These are phyloP conservation scores for Microctenopoma stevenorrisi DNA, from an alignment of 2,797 vertebrate species.

Conservation along the genomic window DNA sequence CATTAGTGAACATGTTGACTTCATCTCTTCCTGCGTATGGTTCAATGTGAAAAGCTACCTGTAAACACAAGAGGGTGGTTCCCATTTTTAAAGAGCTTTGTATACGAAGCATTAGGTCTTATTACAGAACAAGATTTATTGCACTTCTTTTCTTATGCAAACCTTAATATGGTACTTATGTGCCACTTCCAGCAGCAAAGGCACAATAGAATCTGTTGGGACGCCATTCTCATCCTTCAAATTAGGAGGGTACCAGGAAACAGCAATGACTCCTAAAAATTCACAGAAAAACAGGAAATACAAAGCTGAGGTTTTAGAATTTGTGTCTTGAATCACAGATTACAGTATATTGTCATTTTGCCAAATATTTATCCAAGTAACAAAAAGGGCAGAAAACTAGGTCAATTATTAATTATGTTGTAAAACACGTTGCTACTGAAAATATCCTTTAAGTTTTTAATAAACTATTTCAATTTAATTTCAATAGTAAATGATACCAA, in stretches of 20 bases:
- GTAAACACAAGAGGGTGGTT: conserved; percentile 32
- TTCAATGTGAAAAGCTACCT: conserved; percentile 96
- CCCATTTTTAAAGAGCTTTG: neutral
- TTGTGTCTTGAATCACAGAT: too few species aligned
- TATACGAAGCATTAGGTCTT: neutral
- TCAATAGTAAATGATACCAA: too few species aligned
- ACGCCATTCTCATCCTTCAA: conserved; percentile 92
- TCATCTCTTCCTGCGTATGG: conserved; percentile 93
- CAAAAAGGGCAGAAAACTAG: too few species aligned
- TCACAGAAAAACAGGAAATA: neutral
- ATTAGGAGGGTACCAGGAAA: conserved; percentile 95
- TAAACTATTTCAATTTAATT: too few species aligned
- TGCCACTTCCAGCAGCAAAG: conserved; percentile 90
- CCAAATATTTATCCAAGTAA: too few species aligned
- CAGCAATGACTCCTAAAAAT: conserved; percentile 89
- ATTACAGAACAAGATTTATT: neutral
- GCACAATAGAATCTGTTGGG: conserved; percentile 87
- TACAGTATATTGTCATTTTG: too few species aligned
- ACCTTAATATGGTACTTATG: conserved; percentile 95
- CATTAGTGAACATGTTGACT: conserved; percentile 88
- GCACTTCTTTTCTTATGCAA: conserved; percentile 27
- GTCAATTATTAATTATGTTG: too few species aligned
- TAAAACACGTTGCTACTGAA: too few species aligned
- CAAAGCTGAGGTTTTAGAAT: neutral
- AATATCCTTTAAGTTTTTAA: too few species aligned